phyloP scores from a whole-genome alignment of 2,888 invertebrate species.

The Caenorhabditis macrosperma region DNA sequence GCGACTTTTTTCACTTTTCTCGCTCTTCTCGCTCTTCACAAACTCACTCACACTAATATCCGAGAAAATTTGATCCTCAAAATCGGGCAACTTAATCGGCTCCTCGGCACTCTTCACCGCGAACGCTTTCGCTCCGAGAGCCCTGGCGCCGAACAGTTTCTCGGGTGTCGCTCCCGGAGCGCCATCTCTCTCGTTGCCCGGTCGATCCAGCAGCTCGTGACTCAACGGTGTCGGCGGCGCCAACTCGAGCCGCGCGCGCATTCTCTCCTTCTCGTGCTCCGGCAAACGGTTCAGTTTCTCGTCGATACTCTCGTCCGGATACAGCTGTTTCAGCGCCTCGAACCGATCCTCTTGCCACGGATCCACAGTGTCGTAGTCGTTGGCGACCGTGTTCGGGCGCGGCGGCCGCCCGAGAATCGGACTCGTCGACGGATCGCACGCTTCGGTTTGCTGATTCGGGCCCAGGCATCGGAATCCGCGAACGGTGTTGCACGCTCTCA shows the following conservation, averaged over 20 bases:
- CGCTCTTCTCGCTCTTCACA: slow-evolving; percentile 20
- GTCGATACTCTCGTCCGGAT: slow-evolving; percentile 70
- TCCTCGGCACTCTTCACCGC: slow-evolving; percentile 46
- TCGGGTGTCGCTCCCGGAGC: slow-evolving; percentile 63
- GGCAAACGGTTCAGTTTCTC: slow-evolving; percentile 51
- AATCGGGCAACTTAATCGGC: slow-evolving; percentile 26
- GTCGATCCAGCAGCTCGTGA: slow-evolving; percentile 48
- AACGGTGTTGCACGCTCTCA: slow-evolving; percentile 80
- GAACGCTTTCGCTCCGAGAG: slow-evolving; percentile 50
- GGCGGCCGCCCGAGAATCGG: slow-evolving; percentile 48
- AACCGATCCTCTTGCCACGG: slow-evolving; percentile 77
- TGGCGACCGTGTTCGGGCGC: slow-evolving; percentile 6
- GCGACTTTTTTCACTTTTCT: slow-evolving; percentile 31
- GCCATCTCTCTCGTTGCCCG: slow-evolving; percentile 43
- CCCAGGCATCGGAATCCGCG: slow-evolving; percentile 79
- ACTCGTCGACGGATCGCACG: slow-evolving; percentile 46
- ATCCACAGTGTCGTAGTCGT: slow-evolving; percentile 74
- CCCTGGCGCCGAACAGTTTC: slow-evolving; percentile 58
- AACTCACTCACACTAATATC: slow-evolving; percentile 22
- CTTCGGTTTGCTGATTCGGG: slow-evolving; percentile 71
- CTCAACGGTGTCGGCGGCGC: slow-evolving; percentile 40
- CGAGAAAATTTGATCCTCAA: slow-evolving; percentile 31
- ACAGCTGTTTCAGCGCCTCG: slow-evolving; percentile 77
- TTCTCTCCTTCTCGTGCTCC: slow-evolving; percentile 38
- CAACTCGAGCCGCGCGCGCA: slow-evolving; percentile 19